Base-by-base conservation (phyloP, 2,888 invertebrate species). In the Eupithecia dodoneata region DNA sequence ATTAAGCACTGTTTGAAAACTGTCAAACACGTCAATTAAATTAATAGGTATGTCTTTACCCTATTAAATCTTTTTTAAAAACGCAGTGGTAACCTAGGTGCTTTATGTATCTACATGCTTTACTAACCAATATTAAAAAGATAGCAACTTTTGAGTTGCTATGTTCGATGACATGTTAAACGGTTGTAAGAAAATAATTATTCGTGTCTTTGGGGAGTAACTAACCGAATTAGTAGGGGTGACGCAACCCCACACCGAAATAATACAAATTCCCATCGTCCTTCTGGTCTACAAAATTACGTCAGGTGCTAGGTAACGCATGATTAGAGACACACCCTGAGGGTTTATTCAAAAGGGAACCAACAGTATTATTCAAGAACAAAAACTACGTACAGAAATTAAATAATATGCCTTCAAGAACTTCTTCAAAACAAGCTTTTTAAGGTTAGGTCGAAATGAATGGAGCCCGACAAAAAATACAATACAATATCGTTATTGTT, bases 301-400 rank as follows among this genome's bases (percentile, higher is more conserved):
- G 12, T 63, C 59, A 59, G 59, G 59, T 59, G 59, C 18, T 63
- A 30, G 10, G 63, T 63, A 63, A 63, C 63, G 63, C 63, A 63
- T 63, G 63, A 30, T 63, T 12, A 18, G 9, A 59, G 55, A 63
- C 63, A 63, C 63, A 63, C 63, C 63, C 63, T 10, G n/a, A 18
- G 30, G 67, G 45, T 44, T 69, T 45, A 69, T 69, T 69, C 67
- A 44, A 69, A 69, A 69, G 9, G 9, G 67, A 69, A n/a, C 67
- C 67, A 69, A 66, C 12, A 15, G 42, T 42, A 41, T 18, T 18
- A 18, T 63, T 63, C 10, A 63, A 30, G 4, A 63, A 63, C 63
- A 63, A 12, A 18, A 63, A 63, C 30, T 30, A 30, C 30, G 30
- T 30, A 30, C 30, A 30, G 30, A 30, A 30, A 30, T 30, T 30